phyloP scores from a whole-genome alignment of 2,113 vertebrate genomes.

The Myotis yumanensis region DNA sequence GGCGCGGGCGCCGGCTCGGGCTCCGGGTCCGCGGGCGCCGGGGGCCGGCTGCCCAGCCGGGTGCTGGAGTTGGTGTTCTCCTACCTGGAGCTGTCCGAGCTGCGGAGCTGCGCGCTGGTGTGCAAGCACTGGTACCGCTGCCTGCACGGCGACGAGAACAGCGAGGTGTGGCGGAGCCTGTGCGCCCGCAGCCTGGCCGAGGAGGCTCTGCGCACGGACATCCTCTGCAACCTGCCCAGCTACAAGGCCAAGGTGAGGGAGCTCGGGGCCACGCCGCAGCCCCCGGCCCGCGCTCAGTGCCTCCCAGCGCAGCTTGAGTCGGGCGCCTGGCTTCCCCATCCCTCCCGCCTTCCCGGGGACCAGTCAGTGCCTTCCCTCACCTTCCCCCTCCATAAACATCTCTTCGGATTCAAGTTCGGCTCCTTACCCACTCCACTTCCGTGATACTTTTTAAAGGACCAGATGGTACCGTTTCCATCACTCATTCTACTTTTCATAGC shows the following conservation, averaged over 20 bases:
- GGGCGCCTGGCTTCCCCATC: background rate
- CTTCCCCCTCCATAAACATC: background rate
- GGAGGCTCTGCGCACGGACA: conserved; percentile 95
- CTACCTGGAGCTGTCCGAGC: conserved; percentile 93
- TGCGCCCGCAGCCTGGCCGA: conserved; percentile 90
- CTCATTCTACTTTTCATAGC: background rate
- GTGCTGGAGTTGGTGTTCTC: conserved; percentile 96
- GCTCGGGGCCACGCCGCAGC: background rate
- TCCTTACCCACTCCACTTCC: conserved; percentile 38
- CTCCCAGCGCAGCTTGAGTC: background rate
- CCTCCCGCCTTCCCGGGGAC: conserved; percentile 52
- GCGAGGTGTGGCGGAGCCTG: conserved; percentile 98
- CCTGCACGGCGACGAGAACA: conserved; percentile 95
- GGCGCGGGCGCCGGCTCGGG: conserved; percentile 34
- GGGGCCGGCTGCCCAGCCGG: conserved; percentile 91
- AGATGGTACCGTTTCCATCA: background rate
- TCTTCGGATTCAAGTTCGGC: conserved; percentile 54
- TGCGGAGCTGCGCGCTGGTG: conserved; percentile 92
- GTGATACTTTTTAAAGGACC: conserved; percentile 41
- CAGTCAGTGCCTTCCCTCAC: background rate
- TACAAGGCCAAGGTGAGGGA: conserved; percentile 95
- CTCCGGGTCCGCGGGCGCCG: conserved; percentile 80
- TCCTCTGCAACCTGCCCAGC: conserved; percentile 96
- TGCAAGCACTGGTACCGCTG: conserved; percentile 96
- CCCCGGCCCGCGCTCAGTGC: background rate